Evolutionary conservation across 1,140 invertebrate species (phyloP).

Genomic region (Holotrichia oblita): DNA sequence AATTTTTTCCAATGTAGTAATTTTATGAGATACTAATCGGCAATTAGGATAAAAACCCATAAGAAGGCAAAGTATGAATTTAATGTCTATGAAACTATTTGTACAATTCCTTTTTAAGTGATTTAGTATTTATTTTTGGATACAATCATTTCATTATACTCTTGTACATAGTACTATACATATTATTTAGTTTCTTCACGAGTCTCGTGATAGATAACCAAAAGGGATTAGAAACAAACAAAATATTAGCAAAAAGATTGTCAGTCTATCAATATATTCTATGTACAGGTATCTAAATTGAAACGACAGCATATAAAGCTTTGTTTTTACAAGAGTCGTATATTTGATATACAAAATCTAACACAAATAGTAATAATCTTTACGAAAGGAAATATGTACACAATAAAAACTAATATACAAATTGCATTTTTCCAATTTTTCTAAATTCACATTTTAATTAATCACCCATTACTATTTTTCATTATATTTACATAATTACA

Average conservation of each 20-base stretch:
- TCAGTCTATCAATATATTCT: conserved; percentile 1
- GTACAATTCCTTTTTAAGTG: no score
- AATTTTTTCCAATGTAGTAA: no score
- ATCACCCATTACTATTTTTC: conserved; percentile 5
- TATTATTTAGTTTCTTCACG: no score
- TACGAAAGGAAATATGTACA: conserved; percentile 35
- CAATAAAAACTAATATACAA: conserved; percentile 30
- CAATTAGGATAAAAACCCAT: no score
- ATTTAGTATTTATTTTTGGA: no score
- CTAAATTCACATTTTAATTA: conserved; percentile 33
- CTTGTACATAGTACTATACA: no score
- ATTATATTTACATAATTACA: conserved; percentile 32
- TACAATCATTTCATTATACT: no score
- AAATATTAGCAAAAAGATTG: background rate
- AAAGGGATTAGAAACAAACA: no score
- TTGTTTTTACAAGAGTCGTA: conserved; percentile 21
- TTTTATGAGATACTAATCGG: no score
- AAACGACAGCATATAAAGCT: conserved; percentile 14
- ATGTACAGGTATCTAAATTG: conserved; percentile 19
- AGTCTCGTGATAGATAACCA: no score
- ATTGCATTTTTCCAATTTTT: conserved; percentile 22
- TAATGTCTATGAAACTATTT: no score
- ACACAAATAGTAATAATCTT: conserved; percentile 17
- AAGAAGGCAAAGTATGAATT: no score
- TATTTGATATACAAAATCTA: conserved; percentile 33